These are phyloP conservation scores for Leuctra nigra DNA, from an alignment of 2,888 invertebrate species.

Conservation along the genomic window DNA sequence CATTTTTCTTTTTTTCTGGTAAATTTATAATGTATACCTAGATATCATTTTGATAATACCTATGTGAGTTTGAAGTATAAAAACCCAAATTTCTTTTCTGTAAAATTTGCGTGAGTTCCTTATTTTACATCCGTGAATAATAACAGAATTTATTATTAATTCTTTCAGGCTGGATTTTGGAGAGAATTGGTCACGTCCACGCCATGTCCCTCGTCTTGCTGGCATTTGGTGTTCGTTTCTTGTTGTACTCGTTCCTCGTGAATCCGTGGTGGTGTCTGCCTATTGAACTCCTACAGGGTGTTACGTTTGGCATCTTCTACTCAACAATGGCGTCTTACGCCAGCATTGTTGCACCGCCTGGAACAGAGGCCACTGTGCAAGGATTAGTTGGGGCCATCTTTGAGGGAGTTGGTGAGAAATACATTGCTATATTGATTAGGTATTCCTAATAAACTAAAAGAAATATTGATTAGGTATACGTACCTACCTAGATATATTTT, in stretches of 20 bases:
- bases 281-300: constrained; percentile 78
- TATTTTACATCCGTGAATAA: neutral
- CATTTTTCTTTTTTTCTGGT: constrained; percentile 80
- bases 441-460: no score
- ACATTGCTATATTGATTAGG: neutral
- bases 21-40: no score
- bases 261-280: constrained; percentile 82
- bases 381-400: constrained; percentile 81
- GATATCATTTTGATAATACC: no score
- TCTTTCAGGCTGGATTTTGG: constrained; percentile 58
- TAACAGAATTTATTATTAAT: constrained; percentile 29
- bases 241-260: constrained; percentile 69
- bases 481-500: no score
- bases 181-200: constrained; percentile 71
- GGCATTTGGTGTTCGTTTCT: constrained; percentile 71
- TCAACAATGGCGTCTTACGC: constrained; percentile 86
- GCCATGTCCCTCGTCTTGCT: constrained; percentile 78
- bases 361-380: constrained; percentile 82
- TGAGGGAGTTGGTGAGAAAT: constrained; percentile 63
- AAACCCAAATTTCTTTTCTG: no score
- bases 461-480: no score
- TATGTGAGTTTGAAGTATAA: no score
- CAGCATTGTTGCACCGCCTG: constrained; percentile 71
- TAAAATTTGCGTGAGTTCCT: no score
- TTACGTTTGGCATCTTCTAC: constrained; percentile 84